Evolutionary conservation across 2,797 vertebrate genomes (phyloP).

Genomic region (Ctenopoma multispine): DNA sequence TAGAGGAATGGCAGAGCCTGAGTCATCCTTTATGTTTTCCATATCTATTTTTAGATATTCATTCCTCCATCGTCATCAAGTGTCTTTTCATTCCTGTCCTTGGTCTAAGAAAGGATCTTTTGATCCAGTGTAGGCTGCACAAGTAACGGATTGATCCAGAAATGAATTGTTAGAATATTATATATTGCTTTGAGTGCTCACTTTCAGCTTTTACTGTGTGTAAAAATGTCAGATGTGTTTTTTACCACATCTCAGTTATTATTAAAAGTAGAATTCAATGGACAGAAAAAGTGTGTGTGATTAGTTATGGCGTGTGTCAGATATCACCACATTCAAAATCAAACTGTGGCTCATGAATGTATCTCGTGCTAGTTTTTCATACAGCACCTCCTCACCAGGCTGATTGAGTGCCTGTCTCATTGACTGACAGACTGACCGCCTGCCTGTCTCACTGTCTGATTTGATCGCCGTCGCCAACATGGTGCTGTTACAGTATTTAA

Average conservation of each 20-base stretch:
- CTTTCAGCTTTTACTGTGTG: too few relatives aligned
- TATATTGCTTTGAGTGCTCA: too few relatives aligned
- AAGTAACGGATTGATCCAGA: too few relatives aligned
- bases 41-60: slow-evolving; percentile 39
- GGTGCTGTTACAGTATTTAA: background rate
- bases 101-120: background rate
- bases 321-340: background rate
- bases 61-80: slow-evolving; percentile 39
- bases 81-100: background rate
- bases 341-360: background rate
- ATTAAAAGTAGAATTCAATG: too few relatives aligned
- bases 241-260: background rate
- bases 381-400: background rate
- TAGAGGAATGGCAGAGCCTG: background rate
- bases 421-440: background rate
- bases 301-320: too few relatives aligned
- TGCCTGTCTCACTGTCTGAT: background rate
- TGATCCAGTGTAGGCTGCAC: too few relatives aligned
- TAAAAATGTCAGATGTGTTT: too few relatives aligned
- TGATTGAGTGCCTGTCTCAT: background rate
- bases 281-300: too few relatives aligned
- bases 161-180: too few relatives aligned
- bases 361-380: too few relatives aligned
- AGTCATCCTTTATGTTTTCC: slow-evolving; percentile 20
- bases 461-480: slow-evolving; percentile 1